Conservation (phyloP, 2,888 invertebrate genomes). For the Antheraea yamamai region DNA sequence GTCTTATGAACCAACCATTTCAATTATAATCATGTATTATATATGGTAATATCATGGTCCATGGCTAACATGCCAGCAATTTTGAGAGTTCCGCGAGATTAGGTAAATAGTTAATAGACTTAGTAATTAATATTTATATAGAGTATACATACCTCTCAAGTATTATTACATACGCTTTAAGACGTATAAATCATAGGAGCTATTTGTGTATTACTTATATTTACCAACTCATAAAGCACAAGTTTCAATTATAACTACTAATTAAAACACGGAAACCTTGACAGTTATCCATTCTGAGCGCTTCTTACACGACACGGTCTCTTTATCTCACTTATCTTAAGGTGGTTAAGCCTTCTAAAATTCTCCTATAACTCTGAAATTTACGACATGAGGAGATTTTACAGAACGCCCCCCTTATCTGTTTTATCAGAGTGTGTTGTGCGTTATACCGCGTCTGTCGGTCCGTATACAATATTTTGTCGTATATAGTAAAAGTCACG, state of each 20-base stretch:
- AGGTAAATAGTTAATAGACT: too few relatives aligned
- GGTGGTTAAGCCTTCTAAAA: constrained; percentile 78
- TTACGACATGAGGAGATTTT: constrained; percentile 76
- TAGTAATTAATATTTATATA: too few relatives aligned
- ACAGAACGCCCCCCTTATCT: constrained; percentile 69
- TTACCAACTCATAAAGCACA: not conserved
- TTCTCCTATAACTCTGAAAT: constrained; percentile 74
- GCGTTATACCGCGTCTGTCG: constrained; percentile 58
- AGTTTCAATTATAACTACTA: not conserved
- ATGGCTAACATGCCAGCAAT: too few relatives aligned
- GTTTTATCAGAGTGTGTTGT: constrained; percentile 73
- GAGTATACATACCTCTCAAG: too few relatives aligned
- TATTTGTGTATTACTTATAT: too few relatives aligned
- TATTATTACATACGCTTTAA: too few relatives aligned
- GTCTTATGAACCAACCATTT: too few relatives aligned
- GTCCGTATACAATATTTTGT: constrained; percentile 54
- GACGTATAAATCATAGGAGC: too few relatives aligned
- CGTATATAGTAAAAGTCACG: constrained; percentile 29
- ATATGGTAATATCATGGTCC: too few relatives aligned
- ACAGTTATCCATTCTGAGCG: constrained; percentile 53
- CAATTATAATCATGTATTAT: too few relatives aligned
- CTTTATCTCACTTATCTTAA: constrained; percentile 80
- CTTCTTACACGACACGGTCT: constrained; percentile 53
- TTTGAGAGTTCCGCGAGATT: too few relatives aligned
- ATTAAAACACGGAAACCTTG: constrained; percentile 11